These are phyloP conservation scores for Macaria liturata DNA, from an alignment of 2,888 invertebrate species.

Conservation along the genomic window DNA sequence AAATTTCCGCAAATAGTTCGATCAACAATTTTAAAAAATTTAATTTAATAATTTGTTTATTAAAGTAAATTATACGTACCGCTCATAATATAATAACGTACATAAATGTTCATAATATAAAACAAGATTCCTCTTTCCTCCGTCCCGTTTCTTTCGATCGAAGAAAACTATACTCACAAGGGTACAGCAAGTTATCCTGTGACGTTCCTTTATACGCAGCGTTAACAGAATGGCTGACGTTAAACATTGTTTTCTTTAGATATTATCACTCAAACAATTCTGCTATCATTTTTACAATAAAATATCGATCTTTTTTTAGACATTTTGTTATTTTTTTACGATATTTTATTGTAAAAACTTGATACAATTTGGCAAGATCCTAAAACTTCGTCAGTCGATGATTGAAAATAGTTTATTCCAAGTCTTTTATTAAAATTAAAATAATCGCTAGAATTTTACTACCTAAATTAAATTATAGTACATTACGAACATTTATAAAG, in stretches of 20 bases:
- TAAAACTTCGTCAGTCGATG: constrained; percentile 61
- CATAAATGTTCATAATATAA: constrained; percentile 17
- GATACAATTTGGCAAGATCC: constrained; percentile 69
- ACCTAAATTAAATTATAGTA: constrained; percentile 25
- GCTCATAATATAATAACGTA: too few relatives aligned
- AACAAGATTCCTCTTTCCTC: constrained; percentile 18
- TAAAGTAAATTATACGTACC: too few relatives aligned
- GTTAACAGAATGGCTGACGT: constrained; percentile 48
- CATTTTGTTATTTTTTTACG: constrained; percentile 36
- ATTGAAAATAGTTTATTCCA: constrained; percentile 40
- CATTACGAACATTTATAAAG: constrained; percentile 23
- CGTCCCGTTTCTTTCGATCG: constrained; percentile 20
- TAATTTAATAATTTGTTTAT: too few relatives aligned
- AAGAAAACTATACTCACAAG: constrained; percentile 81
- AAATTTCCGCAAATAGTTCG: too few relatives aligned
- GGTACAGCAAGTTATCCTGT: constrained; percentile 85
- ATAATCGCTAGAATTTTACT: constrained; percentile 36
- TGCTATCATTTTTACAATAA: constrained; percentile 34
- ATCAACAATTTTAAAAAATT: too few relatives aligned
- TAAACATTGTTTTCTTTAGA: constrained; percentile 33
- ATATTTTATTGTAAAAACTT: constrained; percentile 37
- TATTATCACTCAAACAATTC: constrained; percentile 37
- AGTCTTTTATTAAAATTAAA: constrained; percentile 48
- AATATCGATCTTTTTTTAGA: constrained; percentile 36
- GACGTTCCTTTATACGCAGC: constrained; percentile 82